These are phyloP conservation scores for Alosa alosa DNA, from an alignment of 2,113 vertebrate species.

Conservation along the genomic window DNA sequence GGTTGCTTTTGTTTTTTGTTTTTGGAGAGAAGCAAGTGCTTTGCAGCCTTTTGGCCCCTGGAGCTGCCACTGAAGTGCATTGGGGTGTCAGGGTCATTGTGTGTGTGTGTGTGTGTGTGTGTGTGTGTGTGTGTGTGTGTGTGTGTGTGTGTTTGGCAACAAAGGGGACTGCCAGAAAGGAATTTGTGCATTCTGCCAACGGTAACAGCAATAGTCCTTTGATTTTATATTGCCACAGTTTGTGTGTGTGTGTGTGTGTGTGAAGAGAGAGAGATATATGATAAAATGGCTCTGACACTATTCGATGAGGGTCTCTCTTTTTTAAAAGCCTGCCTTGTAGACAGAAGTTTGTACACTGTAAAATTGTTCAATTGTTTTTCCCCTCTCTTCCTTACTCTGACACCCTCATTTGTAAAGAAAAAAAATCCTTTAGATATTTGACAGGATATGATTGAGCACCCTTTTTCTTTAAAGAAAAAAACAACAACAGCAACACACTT, in stretches of 20 bases:
- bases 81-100: constrained; percentile 68
- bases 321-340: constrained; percentile 85
- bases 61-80: constrained; percentile 86
- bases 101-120: constrained; percentile 10
- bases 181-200: constrained; percentile 65
- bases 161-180: constrained; percentile 84
- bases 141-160: constrained; percentile 52
- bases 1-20: constrained; percentile 24
- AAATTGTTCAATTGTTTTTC: constrained; percentile 70
- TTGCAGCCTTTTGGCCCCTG: constrained; percentile 83
- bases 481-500: constrained; percentile 69
- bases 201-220: constrained; percentile 88
- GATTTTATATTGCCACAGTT: constrained; percentile 83
- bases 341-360: constrained; percentile 99
- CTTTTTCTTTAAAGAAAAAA: constrained; percentile 74
- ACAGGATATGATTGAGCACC: constrained; percentile 84
- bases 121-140: not conserved
- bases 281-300: constrained; percentile 83
- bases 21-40: constrained; percentile 73
- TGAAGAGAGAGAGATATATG: constrained; percentile 37
- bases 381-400: constrained; percentile 58
- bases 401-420: constrained; percentile 88
- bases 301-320: constrained; percentile 85
- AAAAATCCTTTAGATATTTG: constrained; percentile 82
- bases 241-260: constrained; percentile 28